Evolutionary conservation across 2,113 vertebrate genomes (phyloP).

Genomic region (Crotophaga sulcirostris): DNA sequence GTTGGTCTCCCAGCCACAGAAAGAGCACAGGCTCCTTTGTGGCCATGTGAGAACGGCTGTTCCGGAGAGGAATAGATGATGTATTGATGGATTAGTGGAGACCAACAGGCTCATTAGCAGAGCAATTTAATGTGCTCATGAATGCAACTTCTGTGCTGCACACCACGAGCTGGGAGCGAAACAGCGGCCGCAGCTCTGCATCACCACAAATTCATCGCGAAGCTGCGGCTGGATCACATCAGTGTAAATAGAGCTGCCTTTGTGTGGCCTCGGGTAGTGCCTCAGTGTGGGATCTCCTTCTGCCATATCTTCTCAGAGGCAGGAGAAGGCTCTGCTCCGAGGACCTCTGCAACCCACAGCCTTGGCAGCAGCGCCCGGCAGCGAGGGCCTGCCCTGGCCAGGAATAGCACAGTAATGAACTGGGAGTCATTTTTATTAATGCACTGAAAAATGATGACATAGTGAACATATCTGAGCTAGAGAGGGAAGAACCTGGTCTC

Average conservation of each 20-base stretch:
- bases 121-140: background rate
- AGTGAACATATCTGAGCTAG: rapidly evolving
- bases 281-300: too few species aligned
- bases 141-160: background rate
- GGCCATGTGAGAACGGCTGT: rapidly evolving
- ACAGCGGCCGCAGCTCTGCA: rapidly evolving
- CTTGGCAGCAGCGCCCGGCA: background rate
- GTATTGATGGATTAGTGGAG: background rate
- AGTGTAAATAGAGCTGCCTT: background rate
- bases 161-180: rapidly evolving
- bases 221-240: background rate
- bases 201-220: rapidly evolving
- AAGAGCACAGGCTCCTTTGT: rapidly evolving
- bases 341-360: background rate
- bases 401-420: rapidly evolving
- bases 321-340: background rate
- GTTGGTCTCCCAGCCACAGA: background rate
- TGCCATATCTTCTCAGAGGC: too few species aligned
- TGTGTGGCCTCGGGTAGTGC: background rate
- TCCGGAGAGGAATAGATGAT: background rate
- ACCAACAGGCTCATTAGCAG: background rate
- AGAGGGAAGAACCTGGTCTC: background rate
- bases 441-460: background rate
- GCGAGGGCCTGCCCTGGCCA: too few species aligned
- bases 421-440: background rate